Evolutionary conservation across 2,797 vertebrate species (phyloP).

Genomic region (Botia almorhae): DNA sequence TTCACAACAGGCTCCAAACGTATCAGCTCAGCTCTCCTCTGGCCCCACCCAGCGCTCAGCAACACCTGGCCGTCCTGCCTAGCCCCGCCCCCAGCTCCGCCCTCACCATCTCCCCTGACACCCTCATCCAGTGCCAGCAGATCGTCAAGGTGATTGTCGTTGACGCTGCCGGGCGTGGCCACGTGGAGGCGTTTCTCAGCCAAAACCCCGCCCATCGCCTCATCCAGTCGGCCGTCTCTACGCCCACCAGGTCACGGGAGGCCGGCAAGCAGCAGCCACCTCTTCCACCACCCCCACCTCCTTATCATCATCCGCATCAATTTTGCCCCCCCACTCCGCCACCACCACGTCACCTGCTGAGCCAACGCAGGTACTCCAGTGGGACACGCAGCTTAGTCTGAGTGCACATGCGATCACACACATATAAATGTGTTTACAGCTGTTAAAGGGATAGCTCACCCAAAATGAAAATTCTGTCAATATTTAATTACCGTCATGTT

Average conservation of each 20-base stretch:
- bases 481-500: background rate
- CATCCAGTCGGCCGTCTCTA: slow-evolving; percentile 89
- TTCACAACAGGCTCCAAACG: slow-evolving; percentile 99
- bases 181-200: slow-evolving; percentile 95
- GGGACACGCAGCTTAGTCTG: slow-evolving; percentile 93
- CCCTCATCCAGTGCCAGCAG: slow-evolving; percentile 98
- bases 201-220: slow-evolving; percentile 92
- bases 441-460: background rate
- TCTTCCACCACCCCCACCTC: slow-evolving; percentile 92
- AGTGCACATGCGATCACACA: too few species aligned
- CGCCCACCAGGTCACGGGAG: slow-evolving; percentile 81
- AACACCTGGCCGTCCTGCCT: slow-evolving; percentile 80
- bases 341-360: slow-evolving; percentile 86
- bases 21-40: slow-evolving; percentile 93
- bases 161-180: slow-evolving; percentile 92
- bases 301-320: slow-evolving; percentile 97
- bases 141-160: slow-evolving; percentile 98
- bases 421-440: too few species aligned
- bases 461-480: background rate
- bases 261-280: slow-evolving; percentile 86
- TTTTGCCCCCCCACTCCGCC: slow-evolving; percentile 94
- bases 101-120: slow-evolving; percentile 76
- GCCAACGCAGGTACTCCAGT: slow-evolving; percentile 91
- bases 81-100: slow-evolving; percentile 78
- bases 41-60: slow-evolving; percentile 85